Percentiles rank a stretch among this genome's conserved stretches.
These are phyloP conservation scores for Jaculus jaculus DNA, from an alignment of 2,113 vertebrate genomes.

Conservation along the genomic window DNA sequence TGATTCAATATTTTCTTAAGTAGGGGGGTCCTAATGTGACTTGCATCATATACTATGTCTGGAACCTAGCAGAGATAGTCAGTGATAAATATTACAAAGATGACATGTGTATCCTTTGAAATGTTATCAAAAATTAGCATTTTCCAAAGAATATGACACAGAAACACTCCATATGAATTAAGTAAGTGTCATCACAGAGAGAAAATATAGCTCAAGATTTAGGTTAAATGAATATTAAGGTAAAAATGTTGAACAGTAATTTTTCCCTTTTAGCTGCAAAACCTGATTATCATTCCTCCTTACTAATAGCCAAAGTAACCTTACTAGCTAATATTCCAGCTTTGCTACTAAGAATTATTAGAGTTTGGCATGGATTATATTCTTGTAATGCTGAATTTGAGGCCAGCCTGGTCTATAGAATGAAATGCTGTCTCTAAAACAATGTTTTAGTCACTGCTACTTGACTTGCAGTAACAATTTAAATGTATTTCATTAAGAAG, in stretches of 20 bases:
- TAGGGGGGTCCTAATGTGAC: not conserved
- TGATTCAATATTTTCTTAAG: not conserved
- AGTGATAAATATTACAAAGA: not conserved
- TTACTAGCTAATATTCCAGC: not conserved
- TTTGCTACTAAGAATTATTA: not conserved
- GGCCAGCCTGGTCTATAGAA: not conserved
- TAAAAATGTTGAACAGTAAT: not conserved
- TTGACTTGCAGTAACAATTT: not conserved
- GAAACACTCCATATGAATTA: slow-evolving; percentile 2
- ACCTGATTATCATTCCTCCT: not conserved
- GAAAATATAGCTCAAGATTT: not conserved
- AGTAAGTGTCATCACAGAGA: not conserved
- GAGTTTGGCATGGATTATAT: too few species aligned
- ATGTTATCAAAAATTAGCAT: not conserved
- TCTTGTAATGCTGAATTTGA: too few species aligned
- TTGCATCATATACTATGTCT: not conserved
- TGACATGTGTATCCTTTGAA: not conserved
- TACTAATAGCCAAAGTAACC: not conserved
- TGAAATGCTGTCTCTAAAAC: not conserved
- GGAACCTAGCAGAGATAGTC: not conserved
- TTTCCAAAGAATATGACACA: not conserved
- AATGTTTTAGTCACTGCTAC: not conserved
- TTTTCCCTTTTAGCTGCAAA: not conserved
- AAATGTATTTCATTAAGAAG: not conserved
- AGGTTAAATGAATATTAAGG: not conserved